Base-by-base conservation (phyloP, 1,140 invertebrate species). In the Tetragonula clypearis region DNA sequence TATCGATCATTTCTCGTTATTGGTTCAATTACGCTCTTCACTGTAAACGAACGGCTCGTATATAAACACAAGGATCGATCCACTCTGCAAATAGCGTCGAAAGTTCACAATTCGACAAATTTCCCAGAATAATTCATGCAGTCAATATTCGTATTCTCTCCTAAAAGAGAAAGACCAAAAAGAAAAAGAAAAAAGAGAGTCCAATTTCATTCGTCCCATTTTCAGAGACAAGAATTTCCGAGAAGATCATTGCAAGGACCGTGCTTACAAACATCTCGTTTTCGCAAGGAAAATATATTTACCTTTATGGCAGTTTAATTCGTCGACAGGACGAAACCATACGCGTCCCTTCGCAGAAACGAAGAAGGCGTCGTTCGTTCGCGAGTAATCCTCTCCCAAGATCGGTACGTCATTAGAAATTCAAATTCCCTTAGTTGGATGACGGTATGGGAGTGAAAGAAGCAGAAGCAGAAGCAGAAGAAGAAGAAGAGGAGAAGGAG, bases 401-500 rank as follows among this genome's bases (percentile, higher is more conserved):
- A 73, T 86, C 74, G 85, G 85, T 79, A 55, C 75, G 66, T 80
- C 60, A 87, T 90, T 90, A 88, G 82, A 90, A 90, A 90, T 90
- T 88, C 76, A 90, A 90, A 90, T 90, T 78, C 76, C 23, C 15
- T 21, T 69, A 41, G 21, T 58, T 56, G 56, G 74, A 82, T 68
- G 62, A 71, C 23, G 68, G 84, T 62, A 71, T 62, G 56, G 55
- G 26, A 75, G 23, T 30, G 65, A 41, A 55, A 56, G 19, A 41
- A 69, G 35, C 11, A 55, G 60, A 53, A 26, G 30, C 14, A 68
- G 73, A 30, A 62, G 60, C 41, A 41, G 41, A 41, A 41, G 41
- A 3, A 41, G 15, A 17, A 56, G 55, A 56, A 56, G 15, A 56
- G 15, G 56, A 58, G 17, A 6, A 17, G 17, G 11, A 17, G 55